Evolutionary conservation across 2,113 vertebrate species (phyloP).

Genomic region (Gadus chalcogrammus): DNA sequence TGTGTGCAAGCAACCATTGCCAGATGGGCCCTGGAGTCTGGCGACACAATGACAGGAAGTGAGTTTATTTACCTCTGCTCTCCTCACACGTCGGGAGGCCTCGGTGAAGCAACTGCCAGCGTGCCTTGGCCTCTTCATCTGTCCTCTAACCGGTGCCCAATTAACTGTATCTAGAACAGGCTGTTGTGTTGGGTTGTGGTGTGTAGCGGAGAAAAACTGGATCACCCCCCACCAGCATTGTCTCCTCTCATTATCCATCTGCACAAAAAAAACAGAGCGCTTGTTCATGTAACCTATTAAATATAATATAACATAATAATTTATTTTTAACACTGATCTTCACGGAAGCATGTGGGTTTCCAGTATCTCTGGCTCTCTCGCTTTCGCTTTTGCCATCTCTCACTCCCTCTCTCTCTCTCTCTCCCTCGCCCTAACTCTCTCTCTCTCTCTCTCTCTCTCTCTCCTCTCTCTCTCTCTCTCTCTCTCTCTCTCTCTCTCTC

Average conservation of each 20-base stretch:
- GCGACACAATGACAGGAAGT: neutral
- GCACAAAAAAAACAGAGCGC: neutral
- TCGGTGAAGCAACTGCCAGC: neutral
- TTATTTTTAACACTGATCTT: too few species aligned
- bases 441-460: too few species aligned
- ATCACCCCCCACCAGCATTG: neutral
- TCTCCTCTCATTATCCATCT: neutral
- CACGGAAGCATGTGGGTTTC: too few species aligned
- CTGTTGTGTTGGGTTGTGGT: neutral
- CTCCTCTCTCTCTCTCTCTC: too few species aligned
- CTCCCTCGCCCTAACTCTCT: neutral
- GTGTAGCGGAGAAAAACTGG: neutral
- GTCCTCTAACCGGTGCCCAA: neutral
- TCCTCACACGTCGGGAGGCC: neutral
- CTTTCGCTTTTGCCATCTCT: neutral
- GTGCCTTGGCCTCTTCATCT: neutral
- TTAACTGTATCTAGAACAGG: neutral
- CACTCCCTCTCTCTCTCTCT: neutral
- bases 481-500: neutral
- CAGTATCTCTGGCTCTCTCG: too few species aligned
- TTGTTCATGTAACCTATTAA: neutral
- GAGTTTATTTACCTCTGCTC: neutral
- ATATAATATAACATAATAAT: too few species aligned
- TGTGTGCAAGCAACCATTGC: too few species aligned
- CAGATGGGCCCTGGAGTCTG: neutral